These are phyloP conservation scores for Pachycephala philippinensis DNA, from an alignment of 2,113 vertebrate species.

Conservation along the genomic window DNA sequence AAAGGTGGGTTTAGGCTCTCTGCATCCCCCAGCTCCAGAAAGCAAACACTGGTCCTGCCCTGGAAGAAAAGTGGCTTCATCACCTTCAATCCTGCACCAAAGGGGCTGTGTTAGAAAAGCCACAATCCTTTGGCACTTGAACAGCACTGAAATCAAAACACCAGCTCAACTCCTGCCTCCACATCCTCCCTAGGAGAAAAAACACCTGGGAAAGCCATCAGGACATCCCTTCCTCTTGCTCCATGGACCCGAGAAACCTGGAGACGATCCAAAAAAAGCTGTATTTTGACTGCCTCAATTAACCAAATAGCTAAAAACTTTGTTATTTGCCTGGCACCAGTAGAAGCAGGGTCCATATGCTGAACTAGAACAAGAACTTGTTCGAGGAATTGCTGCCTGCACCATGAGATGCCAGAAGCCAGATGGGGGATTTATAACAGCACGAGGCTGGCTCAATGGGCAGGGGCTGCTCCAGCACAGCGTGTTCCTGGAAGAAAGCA, in stretches of 20 bases:
- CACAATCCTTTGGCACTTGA: neutral
- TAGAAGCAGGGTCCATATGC: conserved; percentile 40
- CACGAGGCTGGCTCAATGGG: neutral
- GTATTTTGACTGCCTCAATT: neutral
- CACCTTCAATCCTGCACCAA: neutral
- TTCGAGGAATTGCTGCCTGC: conserved; percentile 26
- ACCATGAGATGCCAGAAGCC: conserved; percentile 31
- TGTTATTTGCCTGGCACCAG: conserved; percentile 39
- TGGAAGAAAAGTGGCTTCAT: neutral
- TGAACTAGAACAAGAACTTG: conserved; percentile 51
- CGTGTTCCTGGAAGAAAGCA: neutral
- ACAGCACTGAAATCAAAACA: neutral
- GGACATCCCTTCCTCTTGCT: neutral
- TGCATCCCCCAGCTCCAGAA: neutral
- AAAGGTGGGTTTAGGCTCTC: neutral
- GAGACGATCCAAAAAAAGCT: neutral
- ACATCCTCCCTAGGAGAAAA: neutral
- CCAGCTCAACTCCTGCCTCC: neutral
- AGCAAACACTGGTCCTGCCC: neutral
- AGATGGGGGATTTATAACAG: conserved; percentile 48
- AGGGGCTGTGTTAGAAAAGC: neutral
- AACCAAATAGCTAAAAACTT: conserved; percentile 40
- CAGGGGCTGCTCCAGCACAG: conserved; percentile 34
- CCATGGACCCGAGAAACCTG: fast-evolving
- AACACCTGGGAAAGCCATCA: neutral